These are phyloP conservation scores for Holotrichia oblita DNA, from an alignment of 1,140 invertebrate genomes.

Conservation along the genomic window DNA sequence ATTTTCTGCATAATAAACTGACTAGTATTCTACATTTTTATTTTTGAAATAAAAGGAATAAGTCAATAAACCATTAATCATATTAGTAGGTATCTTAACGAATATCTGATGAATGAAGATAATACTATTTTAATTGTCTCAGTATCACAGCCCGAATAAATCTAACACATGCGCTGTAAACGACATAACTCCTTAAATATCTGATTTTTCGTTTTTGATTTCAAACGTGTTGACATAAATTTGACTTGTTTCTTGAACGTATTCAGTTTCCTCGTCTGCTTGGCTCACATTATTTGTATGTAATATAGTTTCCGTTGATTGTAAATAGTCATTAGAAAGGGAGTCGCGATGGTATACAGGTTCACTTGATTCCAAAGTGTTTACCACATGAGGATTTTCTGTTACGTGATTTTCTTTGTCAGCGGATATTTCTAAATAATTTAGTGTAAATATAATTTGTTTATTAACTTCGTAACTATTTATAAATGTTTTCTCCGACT, in stretches of 20 bases:
- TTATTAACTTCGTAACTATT: conserved; percentile 7
- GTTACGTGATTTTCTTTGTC: background rate
- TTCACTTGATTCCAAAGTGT: background rate
- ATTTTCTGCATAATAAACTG: background rate
- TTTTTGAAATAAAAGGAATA: conserved; percentile 6
- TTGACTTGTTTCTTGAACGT: background rate
- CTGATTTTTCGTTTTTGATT: conserved; percentile 8
- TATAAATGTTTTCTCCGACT: background rate
- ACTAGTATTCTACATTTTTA: conserved; percentile 17
- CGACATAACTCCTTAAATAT: background rate
- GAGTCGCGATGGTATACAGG: background rate
- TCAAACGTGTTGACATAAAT: background rate
- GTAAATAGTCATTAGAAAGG: background rate
- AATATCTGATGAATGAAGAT: background rate
- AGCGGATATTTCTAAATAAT: background rate
- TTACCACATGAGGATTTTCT: background rate
- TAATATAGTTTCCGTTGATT: background rate
- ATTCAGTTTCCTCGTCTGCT: background rate
- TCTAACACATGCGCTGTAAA: background rate
- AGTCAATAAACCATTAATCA: background rate
- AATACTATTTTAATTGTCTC: conserved; percentile 1
- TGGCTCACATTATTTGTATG: background rate
- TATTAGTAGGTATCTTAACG: background rate
- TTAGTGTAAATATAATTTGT: conserved; percentile 1
- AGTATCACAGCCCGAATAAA: background rate